phyloP scores from a whole-genome alignment of 2,888 invertebrate genomes.

The Bellardia pandia region DNA sequence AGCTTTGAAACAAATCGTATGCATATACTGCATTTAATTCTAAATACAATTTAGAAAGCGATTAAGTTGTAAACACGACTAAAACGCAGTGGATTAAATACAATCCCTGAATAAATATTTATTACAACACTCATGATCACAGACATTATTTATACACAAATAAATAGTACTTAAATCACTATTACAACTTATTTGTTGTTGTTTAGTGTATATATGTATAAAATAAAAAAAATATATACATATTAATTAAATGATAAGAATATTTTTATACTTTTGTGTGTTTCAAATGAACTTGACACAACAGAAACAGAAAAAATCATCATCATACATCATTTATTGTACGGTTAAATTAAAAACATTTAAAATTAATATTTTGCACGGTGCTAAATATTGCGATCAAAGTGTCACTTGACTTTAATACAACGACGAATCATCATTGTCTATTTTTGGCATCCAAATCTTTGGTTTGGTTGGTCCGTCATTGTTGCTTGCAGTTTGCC shows the following conservation, averaged over 20 bases:
- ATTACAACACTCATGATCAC: neutral
- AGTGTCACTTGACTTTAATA: conserved; percentile 33
- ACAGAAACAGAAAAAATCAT: conserved; percentile 32
- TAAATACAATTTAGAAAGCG: too few relatives aligned
- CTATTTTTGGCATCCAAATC: conserved; percentile 3
- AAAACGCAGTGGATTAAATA: neutral
- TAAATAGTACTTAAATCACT: conserved; percentile 13
- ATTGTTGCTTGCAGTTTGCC: neutral
- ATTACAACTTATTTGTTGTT: conserved; percentile 14
- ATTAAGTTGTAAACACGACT: too few relatives aligned
- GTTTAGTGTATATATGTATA: conserved; percentile 10
- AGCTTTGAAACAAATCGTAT: too few relatives aligned
- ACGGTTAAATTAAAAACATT: conserved; percentile 37
- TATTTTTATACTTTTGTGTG: conserved; percentile 29
- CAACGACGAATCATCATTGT: conserved; percentile 14
- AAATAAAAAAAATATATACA: neutral
- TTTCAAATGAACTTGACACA: conserved; percentile 69
- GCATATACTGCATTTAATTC: too few relatives aligned
- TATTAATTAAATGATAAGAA: conserved; percentile 51
- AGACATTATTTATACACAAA: conserved; percentile 4
- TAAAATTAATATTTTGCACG: conserved; percentile 25
- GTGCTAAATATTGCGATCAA: conserved; percentile 26
- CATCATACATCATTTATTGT: conserved; percentile 43
- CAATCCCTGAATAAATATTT: neutral
- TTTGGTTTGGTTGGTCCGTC: neutral